A percentile compares a stretch with the other conserved stretches of the same genome.
phyloP scores from a whole-genome alignment of 1,140 invertebrate species.

The Archivesica marissinica region DNA sequence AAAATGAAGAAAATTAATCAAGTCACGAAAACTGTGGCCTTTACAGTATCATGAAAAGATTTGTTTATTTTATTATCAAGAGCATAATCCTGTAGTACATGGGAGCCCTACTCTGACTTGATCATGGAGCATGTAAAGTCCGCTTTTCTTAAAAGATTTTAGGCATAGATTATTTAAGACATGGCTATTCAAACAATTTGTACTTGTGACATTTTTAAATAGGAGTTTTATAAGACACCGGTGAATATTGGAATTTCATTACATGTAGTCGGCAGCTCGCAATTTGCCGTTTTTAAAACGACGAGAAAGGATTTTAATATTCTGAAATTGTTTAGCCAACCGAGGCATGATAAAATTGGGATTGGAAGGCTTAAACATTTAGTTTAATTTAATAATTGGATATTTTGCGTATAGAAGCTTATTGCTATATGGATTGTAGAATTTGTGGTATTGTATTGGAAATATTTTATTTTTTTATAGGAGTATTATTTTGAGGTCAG shows the following conservation, averaged over 20 bases:
- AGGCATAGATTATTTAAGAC: background rate
- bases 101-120: background rate
- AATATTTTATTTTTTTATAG: background rate
- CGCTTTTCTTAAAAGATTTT: slow-evolving; percentile 24
- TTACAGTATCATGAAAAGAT: too few species aligned
- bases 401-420: slow-evolving; percentile 2
- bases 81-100: background rate
- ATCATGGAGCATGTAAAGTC: slow-evolving; percentile 8
- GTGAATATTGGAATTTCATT: slow-evolving; percentile 29
- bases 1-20: too few species aligned
- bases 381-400: slow-evolving; percentile 31
- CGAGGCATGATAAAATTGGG: background rate
- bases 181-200: slow-evolving; percentile 7
- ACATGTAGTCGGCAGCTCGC: background rate
- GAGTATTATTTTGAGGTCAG: slow-evolving; percentile 14
- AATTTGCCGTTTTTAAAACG: background rate
- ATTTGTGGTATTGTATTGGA: background rate
- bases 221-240: background rate
- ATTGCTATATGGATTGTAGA: background rate
- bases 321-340: background rate
- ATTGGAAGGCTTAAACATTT: slow-evolving; percentile 10
- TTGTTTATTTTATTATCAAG: background rate
- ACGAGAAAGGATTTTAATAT: background rate
- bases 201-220: slow-evolving; percentile 27
- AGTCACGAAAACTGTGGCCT: too few species aligned